A percentile compares a stretch with the other conserved stretches of the same genome.
phyloP scores from a whole-genome alignment of 1,140 invertebrate genomes.

The Cheumatopsyche charites region DNA sequence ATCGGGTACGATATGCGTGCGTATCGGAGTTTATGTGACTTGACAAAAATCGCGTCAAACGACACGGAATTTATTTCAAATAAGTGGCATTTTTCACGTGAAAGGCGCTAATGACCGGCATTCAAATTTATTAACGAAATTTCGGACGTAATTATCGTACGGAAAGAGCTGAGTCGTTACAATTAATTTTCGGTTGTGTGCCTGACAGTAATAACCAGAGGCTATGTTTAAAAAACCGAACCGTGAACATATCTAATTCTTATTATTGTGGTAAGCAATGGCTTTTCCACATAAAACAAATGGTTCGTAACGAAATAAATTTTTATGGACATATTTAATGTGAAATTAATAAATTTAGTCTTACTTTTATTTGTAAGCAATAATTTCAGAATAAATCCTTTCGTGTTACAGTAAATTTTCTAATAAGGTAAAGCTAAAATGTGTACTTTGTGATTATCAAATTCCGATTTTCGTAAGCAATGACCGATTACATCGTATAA shows the following conservation, averaged over 20 bases:
- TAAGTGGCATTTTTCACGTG: not conserved
- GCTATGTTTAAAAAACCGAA: slow-evolving; percentile 1
- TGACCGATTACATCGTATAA: slow-evolving; percentile 8
- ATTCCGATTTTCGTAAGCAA: not conserved
- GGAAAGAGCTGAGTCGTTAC: not conserved
- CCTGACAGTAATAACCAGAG: not conserved
- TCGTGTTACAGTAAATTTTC: not conserved
- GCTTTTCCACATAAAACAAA: no score
- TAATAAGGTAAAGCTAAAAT: not conserved
- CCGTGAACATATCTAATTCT: not conserved
- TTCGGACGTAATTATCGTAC: not conserved
- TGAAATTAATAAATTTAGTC: no score
- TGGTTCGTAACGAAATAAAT: no score
- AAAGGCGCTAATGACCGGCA: not conserved
- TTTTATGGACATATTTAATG: no score
- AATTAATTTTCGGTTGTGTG: slow-evolving; percentile 17
- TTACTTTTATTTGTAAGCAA: no score
- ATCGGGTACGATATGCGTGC: not conserved
- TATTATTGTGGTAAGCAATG: not conserved
- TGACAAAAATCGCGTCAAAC: slow-evolving; percentile 7
- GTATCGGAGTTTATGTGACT: slow-evolving; percentile 1
- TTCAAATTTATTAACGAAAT: slow-evolving; percentile 8
- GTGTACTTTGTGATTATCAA: not conserved
- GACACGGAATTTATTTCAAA: not conserved
- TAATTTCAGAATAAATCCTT: no score